phyloP scores from a whole-genome alignment of 2,888 invertebrate species.

The Melipona bicolor region DNA sequence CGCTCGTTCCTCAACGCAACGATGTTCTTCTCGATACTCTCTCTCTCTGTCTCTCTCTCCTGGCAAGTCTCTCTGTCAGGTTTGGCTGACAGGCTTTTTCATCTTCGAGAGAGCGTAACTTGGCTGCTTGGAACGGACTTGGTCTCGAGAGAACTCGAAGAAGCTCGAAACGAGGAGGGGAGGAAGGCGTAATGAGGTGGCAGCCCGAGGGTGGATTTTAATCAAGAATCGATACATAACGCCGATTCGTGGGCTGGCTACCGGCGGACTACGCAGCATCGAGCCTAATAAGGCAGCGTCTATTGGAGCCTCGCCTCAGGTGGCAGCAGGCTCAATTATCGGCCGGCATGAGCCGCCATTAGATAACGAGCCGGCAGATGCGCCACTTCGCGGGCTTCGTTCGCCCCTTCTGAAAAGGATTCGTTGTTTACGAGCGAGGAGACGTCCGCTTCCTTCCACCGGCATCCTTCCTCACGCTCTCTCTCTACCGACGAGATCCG shows the following conservation, averaged over 20 bases:
- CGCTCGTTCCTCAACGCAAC: conserved; percentile 25
- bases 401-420: conserved; percentile 55
- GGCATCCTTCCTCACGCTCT: conserved; percentile 5
- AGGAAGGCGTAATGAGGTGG: conserved; percentile 80
- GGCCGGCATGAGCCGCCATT: conserved; percentile 80
- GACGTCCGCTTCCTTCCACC: conserved; percentile 40
- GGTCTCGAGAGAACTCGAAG: conserved; percentile 51
- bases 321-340: conserved; percentile 81
- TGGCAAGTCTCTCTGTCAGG: neutral
- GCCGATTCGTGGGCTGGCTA: conserved; percentile 77
- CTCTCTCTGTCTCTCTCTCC: too few species aligned
- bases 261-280: conserved; percentile 75
- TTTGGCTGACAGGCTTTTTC: neutral
- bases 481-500: neutral
- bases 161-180: conserved; percentile 31
- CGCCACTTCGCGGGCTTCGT: conserved; percentile 59
- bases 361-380: conserved; percentile 83
- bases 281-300: conserved; percentile 79
- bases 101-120: neutral
- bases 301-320: conserved; percentile 77
- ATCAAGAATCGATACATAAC: conserved; percentile 82
- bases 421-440: conserved; percentile 52
- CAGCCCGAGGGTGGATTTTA: conserved; percentile 80
- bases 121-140: conserved; percentile 15
- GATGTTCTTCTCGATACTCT: conserved; percentile 5